These are phyloP conservation scores for Eospalax fontanierii DNA, from an alignment of 2,797 vertebrate genomes.

Conservation along the genomic window DNA sequence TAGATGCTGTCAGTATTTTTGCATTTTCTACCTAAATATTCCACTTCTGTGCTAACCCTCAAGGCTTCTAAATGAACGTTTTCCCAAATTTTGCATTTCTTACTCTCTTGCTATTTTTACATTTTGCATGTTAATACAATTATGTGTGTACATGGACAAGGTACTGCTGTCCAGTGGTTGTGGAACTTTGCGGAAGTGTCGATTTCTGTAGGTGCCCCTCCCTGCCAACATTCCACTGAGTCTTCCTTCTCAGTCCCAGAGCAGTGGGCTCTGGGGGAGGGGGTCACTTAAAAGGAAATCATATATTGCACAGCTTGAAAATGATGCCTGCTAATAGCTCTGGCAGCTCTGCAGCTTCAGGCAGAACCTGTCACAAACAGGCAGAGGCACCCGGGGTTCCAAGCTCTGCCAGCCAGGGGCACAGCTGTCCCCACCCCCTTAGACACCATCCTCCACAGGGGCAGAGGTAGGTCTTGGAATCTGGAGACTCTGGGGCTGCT, in stretches of 20 bases:
- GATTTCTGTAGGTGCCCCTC: not conserved
- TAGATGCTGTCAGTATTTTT: not conserved
- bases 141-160: not conserved
- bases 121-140: too few species aligned
- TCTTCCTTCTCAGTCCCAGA: not conserved
- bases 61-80: not conserved
- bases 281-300: not conserved
- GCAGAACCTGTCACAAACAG: not conserved
- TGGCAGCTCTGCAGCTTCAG: not conserved
- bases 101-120: too few species aligned
- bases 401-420: not conserved
- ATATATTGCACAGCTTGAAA: not conserved
- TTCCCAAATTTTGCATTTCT: not conserved
- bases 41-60: too few species aligned
- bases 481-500: not conserved
- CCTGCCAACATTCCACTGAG: accelerated
- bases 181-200: not conserved
- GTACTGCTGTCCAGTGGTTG: not conserved
- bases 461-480: too few species aligned
- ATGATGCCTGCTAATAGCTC: not conserved
- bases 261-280: not conserved
- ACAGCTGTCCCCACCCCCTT: not conserved
- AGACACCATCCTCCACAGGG: not conserved
- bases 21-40: not conserved
- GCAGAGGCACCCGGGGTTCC: not conserved